Evolutionary conservation across 2,888 invertebrate species (phyloP).

Genomic region (Miltochrista miniata): DNA sequence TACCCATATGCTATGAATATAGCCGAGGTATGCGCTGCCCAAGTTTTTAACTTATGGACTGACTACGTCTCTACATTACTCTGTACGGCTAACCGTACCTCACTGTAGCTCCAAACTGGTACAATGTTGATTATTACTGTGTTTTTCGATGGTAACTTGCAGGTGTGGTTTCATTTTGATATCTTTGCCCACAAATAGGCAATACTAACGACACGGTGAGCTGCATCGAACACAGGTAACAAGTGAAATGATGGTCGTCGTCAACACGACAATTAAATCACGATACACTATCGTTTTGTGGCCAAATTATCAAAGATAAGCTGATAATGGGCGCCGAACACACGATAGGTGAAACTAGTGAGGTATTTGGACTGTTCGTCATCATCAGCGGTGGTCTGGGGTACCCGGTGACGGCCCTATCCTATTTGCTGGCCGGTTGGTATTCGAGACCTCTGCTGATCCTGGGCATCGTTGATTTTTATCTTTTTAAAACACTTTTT

Average conservation of each 20-base stretch:
- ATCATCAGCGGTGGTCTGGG: conserved; percentile 83
- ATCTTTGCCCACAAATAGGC: too few species aligned
- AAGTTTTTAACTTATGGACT: too few species aligned
- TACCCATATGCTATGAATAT: too few species aligned
- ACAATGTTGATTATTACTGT: too few species aligned
- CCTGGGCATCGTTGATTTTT: conserved; percentile 70
- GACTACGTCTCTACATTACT: too few species aligned
- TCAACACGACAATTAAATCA: conserved; percentile 15
- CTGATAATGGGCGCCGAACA: conserved; percentile 51
- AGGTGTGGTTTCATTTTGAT: too few species aligned
- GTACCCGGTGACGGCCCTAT: conserved; percentile 65
- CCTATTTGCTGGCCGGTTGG: conserved; percentile 68
- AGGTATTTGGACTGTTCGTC: conserved; percentile 58
- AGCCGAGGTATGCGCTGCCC: too few species aligned
- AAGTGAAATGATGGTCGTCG: background rate
- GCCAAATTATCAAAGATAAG: conserved; percentile 69
- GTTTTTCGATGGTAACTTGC: too few species aligned
- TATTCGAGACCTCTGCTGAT: conserved; percentile 85
- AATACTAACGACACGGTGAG: background rate
- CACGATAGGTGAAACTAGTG: conserved; percentile 54
- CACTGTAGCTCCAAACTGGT: too few species aligned
- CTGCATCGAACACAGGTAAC: background rate
- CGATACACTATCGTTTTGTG: conserved; percentile 28
- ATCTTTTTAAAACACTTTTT: conserved; percentile 72
- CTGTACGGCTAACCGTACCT: too few species aligned